Evolutionary conservation across 2,888 invertebrate genomes (phyloP).

Genomic region (Agrotis clavis): DNA sequence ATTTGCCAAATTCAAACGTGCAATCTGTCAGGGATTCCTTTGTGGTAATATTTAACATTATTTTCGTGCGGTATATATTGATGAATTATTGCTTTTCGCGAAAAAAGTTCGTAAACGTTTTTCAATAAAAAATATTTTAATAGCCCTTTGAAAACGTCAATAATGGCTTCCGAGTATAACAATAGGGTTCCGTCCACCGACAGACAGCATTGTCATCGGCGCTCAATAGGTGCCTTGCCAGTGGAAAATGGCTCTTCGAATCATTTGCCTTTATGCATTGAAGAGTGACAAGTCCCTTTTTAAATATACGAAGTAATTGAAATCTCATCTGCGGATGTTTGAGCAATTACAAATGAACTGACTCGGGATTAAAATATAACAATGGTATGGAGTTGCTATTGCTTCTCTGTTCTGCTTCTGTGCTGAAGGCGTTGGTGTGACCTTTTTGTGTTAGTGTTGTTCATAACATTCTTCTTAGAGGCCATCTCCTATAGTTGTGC

Average conservation of each 20-base stretch:
- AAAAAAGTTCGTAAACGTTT: slow-evolving; percentile 79
- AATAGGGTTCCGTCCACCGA: slow-evolving; percentile 86
- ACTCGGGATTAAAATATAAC: slow-evolving; percentile 37
- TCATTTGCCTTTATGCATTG: slow-evolving; percentile 82
- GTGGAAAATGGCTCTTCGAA: slow-evolving; percentile 86
- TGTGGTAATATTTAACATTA: slow-evolving; percentile 65
- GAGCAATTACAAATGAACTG: slow-evolving; percentile 47
- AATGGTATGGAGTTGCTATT: slow-evolving; percentile 18
- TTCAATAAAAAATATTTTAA: slow-evolving; percentile 86
- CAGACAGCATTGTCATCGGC: slow-evolving; percentile 83
- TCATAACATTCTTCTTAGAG: background rate
- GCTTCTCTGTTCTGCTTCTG: slow-evolving; percentile 5
- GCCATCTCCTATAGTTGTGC: too few species aligned
- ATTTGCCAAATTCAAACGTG: slow-evolving; percentile 55
- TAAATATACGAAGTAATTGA: slow-evolving; percentile 78
- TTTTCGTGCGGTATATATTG: slow-evolving; percentile 66
- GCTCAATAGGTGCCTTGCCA: slow-evolving; percentile 82
- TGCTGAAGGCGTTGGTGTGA: background rate
- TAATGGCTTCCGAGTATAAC: slow-evolving; percentile 89
- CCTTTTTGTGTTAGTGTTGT: background rate
- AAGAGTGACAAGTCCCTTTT: slow-evolving; percentile 82
- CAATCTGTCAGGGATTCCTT: slow-evolving; percentile 55
- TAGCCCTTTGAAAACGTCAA: slow-evolving; percentile 88
- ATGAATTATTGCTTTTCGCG: slow-evolving; percentile 73
- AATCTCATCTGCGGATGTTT: slow-evolving; percentile 72